Conservation (phyloP, 2,888 invertebrate genomes). For the Melolontha melolontha region DNA sequence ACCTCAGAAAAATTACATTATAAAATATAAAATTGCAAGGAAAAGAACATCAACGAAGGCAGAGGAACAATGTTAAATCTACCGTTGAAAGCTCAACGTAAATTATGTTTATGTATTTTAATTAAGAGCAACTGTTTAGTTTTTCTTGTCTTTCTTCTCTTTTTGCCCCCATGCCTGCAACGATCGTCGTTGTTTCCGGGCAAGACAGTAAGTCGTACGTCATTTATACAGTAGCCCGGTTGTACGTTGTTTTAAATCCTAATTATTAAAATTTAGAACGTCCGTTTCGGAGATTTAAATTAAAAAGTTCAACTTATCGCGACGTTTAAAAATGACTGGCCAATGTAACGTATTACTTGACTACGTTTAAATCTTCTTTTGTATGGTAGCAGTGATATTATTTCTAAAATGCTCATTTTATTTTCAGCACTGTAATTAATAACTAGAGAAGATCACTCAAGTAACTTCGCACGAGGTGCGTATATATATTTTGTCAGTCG, state of each 20-base stretch:
- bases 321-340: too few species aligned
- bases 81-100: slow-evolving; percentile 15
- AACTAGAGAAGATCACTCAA: too few species aligned
- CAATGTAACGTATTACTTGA: too few species aligned
- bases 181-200: not conserved
- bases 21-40: too few species aligned
- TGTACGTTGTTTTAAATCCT: slow-evolving; percentile 7
- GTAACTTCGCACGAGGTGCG: too few species aligned
- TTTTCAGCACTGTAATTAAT: too few species aligned
- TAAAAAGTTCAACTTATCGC: slow-evolving; percentile 5
- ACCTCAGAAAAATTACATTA: too few species aligned
- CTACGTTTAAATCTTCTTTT: too few species aligned
- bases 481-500: too few species aligned
- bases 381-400: too few species aligned
- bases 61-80: slow-evolving; percentile 8
- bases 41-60: slow-evolving; percentile 3
- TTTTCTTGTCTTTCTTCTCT: slow-evolving; percentile 8
- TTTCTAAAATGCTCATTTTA: too few species aligned
- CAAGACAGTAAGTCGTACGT: slow-evolving; percentile 9
- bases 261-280: slow-evolving; percentile 30
- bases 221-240: not conserved
- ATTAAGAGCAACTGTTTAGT: slow-evolving; percentile 32
- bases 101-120: slow-evolving; percentile 35
- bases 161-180: not conserved
- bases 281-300: slow-evolving; percentile 22